Conservation (phyloP, 1,140 invertebrate species). For the Leptinotarsa undecemlineata region DNA sequence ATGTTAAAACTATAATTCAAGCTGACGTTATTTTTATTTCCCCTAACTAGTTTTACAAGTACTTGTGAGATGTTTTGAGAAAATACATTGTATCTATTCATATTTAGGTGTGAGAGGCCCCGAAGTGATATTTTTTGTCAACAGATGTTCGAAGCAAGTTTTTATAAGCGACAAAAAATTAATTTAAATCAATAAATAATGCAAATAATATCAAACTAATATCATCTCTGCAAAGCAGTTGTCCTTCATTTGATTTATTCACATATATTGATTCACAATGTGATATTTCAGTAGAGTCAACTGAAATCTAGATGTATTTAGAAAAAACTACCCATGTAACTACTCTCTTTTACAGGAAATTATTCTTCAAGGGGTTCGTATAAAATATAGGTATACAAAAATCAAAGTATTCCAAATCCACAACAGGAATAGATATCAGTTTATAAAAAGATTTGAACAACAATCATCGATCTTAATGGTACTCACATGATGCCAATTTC, state of each 20-base stretch:
- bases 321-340: not conserved
- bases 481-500: slow-evolving; percentile 8
- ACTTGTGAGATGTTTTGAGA: slow-evolving; percentile 20
- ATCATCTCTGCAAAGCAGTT: slow-evolving; percentile 20
- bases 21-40: slow-evolving; percentile 26
- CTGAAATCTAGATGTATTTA: not conserved
- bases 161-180: slow-evolving; percentile 1
- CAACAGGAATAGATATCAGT: too few species aligned
- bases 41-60: slow-evolving; percentile 29
- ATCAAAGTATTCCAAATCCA: too few species aligned
- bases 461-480: not conserved
- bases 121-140: not conserved
- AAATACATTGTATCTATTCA: not conserved
- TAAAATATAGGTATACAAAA: too few species aligned
- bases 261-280: not conserved
- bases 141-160: not conserved
- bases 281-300: not conserved
- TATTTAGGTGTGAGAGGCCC: not conserved
- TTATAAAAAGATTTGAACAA: not conserved
- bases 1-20: not conserved
- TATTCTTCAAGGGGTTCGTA: too few species aligned
- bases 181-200: slow-evolving; percentile 24
- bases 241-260: slow-evolving; percentile 22
- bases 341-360: too few species aligned
- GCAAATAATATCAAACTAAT: slow-evolving; percentile 17